These are phyloP conservation scores for Sapajus apella DNA, from an alignment of 2,113 vertebrate species.

Conservation along the genomic window DNA sequence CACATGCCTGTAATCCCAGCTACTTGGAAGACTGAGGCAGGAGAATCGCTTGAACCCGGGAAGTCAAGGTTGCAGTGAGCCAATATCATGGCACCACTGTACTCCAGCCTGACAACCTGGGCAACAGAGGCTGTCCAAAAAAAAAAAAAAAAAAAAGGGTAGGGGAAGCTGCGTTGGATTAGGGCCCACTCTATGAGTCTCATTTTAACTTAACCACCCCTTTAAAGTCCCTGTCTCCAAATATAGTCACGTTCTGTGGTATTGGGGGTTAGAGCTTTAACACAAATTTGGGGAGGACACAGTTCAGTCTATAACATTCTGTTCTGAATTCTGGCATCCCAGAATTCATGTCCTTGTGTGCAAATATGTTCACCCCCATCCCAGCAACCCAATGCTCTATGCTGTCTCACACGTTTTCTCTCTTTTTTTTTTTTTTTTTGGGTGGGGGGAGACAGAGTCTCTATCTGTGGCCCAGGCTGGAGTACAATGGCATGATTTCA, in stretches of 20 bases:
- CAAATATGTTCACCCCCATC: background rate
- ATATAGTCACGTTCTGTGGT: background rate
- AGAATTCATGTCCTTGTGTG: background rate
- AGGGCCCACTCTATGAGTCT: background rate
- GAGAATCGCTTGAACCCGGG: too few species aligned
- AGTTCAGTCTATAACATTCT: background rate
- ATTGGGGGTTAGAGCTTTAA: background rate
- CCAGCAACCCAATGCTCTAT: too few species aligned
- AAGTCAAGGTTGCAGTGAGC: too few species aligned
- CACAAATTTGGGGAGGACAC: background rate
- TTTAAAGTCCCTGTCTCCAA: background rate
- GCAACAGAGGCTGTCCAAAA: too few species aligned
- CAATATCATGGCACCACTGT: too few species aligned
- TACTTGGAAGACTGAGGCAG: too few species aligned
- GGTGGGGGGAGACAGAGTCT: background rate
- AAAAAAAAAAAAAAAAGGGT: too few species aligned
- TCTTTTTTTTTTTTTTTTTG: background rate
- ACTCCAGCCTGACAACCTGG: too few species aligned
- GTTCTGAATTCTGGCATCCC: background rate
- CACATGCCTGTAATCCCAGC: too few species aligned
- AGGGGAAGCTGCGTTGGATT: background rate
- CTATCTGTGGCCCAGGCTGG: background rate
- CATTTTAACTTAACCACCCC: background rate
- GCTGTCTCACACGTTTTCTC: too few species aligned
- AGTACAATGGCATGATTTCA: background rate